Base-by-base conservation (phyloP, 2,888 invertebrate genomes). In the Harmothoe impar region DNA sequence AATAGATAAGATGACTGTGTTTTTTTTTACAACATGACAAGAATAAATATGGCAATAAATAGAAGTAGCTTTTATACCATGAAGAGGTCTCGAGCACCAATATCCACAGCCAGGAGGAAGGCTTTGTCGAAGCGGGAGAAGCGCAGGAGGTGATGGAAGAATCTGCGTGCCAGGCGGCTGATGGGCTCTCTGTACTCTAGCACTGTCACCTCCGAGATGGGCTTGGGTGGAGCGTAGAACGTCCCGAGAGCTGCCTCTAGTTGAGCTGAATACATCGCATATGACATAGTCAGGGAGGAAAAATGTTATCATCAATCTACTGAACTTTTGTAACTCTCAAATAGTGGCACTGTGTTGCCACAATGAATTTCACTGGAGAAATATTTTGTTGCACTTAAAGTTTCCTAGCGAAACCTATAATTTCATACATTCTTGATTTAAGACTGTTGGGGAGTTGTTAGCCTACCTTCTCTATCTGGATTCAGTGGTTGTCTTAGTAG, bases 51-150 rank as follows among this genome's bases (percentile, higher is more conserved):
- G 15, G 54, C 20, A 20, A 43, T 43, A 43, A 7, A 43, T 43
- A 43, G 3, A 10, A 62, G 15, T 62, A 62, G 31, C 15, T 25
- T 31, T n/a, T n/a, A n/a, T 77, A 98, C 98, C 97, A 97, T 97
- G 95, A 98, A 98, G 91, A 98, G 96, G 96, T 98, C 98, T 95
- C 98, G 97, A 94, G 98, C 98, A 89, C 97, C 97, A 92, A 98
- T 97, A 95, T 98, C 98, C 93, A 98, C 98, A 0, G 98, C 98
- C 91, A 98, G 96, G 91, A 98, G 97, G 94, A 98, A 97, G 0
- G 98, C 98, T 94, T 98, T 98, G 95, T 96, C 95, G 98, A 94
- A 97, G 97, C 93, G 93, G 29, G 94, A 94, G 92, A 95, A 95
- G 91, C 98, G 97, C 25, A 98, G 96, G 88, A 98, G 96, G 94